Evolutionary conservation across 2,888 invertebrate genomes (phyloP).

Genomic region (Liposcelis brunnea): DNA sequence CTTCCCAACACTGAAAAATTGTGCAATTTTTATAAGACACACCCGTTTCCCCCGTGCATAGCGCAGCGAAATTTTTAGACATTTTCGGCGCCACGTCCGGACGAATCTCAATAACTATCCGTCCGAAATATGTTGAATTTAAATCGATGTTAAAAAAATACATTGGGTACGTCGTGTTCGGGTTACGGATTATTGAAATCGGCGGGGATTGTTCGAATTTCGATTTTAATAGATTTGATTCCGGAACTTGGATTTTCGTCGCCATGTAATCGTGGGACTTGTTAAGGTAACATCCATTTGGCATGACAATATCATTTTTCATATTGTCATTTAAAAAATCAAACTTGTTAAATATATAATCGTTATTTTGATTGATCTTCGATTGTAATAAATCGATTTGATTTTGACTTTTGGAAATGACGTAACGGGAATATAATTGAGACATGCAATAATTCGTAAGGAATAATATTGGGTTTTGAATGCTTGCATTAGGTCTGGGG

Average conservation of each 20-base stretch:
- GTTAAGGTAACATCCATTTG: constrained; percentile 18
- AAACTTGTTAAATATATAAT: too few relatives aligned
- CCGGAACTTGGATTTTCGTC: constrained; percentile 7
- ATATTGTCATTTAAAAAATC: too few relatives aligned
- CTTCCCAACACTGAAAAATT: constrained; percentile 69
- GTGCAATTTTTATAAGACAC: constrained; percentile 61
- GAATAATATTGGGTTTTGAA: constrained; percentile 49
- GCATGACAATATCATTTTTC: constrained; percentile 1
- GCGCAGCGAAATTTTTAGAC: constrained; percentile 58
- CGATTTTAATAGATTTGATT: constrained; percentile 12
- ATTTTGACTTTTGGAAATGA: constrained; percentile 37
- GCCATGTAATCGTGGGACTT: constrained; percentile 16
- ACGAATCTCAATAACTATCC: constrained; percentile 58
- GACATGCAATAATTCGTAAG: constrained; percentile 63
- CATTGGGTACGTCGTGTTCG: constrained; percentile 41
- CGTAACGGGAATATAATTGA: constrained; percentile 47
- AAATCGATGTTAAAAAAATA: constrained; percentile 63
- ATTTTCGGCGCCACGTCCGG: constrained; percentile 65
- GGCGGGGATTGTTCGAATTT: constrained; percentile 29
- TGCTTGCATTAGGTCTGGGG: constrained; percentile 12
- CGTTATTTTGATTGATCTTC: too few relatives aligned
- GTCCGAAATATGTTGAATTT: constrained; percentile 47
- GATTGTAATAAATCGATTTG: constrained; percentile 17
- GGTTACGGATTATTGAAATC: constrained; percentile 33
- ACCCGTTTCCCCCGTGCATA: constrained; percentile 54